Percentiles rank a stretch among this genome's conserved stretches.
Evolutionary conservation across 1,140 invertebrate species (phyloP).

Genomic region (Cataglyphis hispanica): DNA sequence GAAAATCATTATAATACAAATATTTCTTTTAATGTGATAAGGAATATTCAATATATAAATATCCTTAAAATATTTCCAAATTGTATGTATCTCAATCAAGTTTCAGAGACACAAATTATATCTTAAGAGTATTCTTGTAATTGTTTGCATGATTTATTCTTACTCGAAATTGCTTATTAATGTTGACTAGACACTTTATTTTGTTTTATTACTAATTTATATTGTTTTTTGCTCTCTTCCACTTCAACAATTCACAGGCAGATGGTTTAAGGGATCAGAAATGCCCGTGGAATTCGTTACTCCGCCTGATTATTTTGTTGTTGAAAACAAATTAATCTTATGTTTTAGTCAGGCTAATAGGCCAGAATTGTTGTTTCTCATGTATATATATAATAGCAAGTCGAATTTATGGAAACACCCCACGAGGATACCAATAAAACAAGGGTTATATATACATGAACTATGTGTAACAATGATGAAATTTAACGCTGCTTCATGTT

Average conservation of each 20-base stretch:
- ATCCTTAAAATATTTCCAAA: background rate
- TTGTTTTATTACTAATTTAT: conserved; percentile 13
- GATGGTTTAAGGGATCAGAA: conserved; percentile 47
- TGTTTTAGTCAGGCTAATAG: background rate
- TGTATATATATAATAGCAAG: conserved; percentile 14
- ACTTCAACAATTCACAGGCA: conserved; percentile 47
- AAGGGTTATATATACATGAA: too few species aligned
- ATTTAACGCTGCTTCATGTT: background rate
- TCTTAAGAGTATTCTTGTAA: conserved; percentile 1
- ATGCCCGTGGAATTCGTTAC: conserved; percentile 67
- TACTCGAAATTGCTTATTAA: background rate
- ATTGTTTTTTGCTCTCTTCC: background rate
- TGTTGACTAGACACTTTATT: background rate
- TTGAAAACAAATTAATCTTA: conserved; percentile 66
- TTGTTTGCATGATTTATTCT: conserved; percentile 14
- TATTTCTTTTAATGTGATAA: background rate
- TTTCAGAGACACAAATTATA: background rate
- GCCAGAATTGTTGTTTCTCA: background rate
- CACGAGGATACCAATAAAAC: too few species aligned
- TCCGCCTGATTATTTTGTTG: conserved; percentile 68
- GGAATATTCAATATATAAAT: background rate
- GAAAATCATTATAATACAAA: background rate
- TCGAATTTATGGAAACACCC: conserved; percentile 11
- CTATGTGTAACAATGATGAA: background rate
- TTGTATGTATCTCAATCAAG: background rate